Evolutionary conservation across 2,113 vertebrate species (phyloP), one percentile per base, ranked within the genome.

Genomic region (Mus spicilegus): DNA sequence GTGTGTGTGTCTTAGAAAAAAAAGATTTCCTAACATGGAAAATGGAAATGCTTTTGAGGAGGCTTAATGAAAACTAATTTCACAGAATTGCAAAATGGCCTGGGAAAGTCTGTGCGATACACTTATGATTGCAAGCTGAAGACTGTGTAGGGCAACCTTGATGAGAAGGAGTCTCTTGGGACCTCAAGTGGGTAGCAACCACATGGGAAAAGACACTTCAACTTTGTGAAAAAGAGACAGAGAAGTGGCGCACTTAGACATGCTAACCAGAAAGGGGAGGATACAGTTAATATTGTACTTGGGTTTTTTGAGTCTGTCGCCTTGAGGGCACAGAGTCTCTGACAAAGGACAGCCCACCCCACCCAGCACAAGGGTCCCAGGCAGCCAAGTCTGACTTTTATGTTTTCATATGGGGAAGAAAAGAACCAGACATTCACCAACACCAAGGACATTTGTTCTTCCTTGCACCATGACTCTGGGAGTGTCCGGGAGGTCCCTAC

Each of bases 1-100:
- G 9, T 84, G 95, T 90, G 76, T 36, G 54, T 95, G 39, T 97
- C n/a, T 90, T 93, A 28, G 30, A 26, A 63, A 69, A 33, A 95
- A 94, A 92, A 95, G 91, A 94, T 89, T 96, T 93, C 97, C 96
- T 97, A 97, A 97, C 92, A 0, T 67, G 96, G 93, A 95, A 93
- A 95, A 97, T 69, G 86, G 63, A 67, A 88, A 93, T 13, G 75
- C 78, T 56, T 93, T 93, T 94, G 87, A 96, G 81, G 56, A 72
- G 85, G 72, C 30, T 73, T 92, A 58, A 95, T 89, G 94, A 92
- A 89, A 93, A 90, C 49, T 56, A 42, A 88, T 96, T 67, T 77
- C 58, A n/a, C n/a, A 49, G 77, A 58, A 39, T 88, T 91, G 91
- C 87, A 92, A 9, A 93, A 58, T 22, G 39, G 84, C 80, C 70